Evolutionary conservation across 2,113 vertebrate genomes (phyloP).

Genomic region (Oreochromis spilurus): DNA sequence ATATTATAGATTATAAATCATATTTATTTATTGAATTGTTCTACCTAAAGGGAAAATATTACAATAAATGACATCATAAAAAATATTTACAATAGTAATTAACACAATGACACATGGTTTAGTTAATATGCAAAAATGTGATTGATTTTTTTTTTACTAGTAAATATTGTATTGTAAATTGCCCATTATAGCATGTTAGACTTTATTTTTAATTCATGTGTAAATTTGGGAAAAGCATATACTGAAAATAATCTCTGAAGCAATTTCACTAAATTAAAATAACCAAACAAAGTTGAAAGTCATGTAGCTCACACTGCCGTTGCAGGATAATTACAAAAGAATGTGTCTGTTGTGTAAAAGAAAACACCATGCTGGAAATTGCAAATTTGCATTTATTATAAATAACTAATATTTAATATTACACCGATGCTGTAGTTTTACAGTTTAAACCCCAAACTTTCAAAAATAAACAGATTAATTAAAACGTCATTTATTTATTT

Average conservation of each 20-base stretch:
- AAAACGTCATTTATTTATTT: not conserved
- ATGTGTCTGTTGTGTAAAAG: not conserved
- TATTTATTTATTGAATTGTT: not conserved
- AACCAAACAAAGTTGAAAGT: not conserved
- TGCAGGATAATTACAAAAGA: not conserved
- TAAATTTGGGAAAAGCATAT: not conserved
- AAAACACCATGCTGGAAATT: not conserved
- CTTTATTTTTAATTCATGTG: not conserved
- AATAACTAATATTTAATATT: not conserved
- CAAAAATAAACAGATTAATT: not conserved
- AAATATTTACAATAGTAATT: not conserved
- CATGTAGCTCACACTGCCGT: not conserved
- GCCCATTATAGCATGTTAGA: not conserved
- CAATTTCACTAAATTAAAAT: not conserved
- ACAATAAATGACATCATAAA: not conserved
- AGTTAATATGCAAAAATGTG: not conserved
- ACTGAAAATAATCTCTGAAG: not conserved
- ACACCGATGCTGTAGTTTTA: not conserved
- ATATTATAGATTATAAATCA: not conserved
- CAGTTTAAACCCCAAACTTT: not conserved
- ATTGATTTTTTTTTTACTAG: not conserved
- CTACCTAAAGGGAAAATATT: not conserved
- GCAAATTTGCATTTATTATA: not conserved
- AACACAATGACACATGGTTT: not conserved
- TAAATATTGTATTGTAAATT: not conserved